phyloP scores from a whole-genome alignment of 2,797 vertebrate species.

The Cyprinella venusta region DNA sequence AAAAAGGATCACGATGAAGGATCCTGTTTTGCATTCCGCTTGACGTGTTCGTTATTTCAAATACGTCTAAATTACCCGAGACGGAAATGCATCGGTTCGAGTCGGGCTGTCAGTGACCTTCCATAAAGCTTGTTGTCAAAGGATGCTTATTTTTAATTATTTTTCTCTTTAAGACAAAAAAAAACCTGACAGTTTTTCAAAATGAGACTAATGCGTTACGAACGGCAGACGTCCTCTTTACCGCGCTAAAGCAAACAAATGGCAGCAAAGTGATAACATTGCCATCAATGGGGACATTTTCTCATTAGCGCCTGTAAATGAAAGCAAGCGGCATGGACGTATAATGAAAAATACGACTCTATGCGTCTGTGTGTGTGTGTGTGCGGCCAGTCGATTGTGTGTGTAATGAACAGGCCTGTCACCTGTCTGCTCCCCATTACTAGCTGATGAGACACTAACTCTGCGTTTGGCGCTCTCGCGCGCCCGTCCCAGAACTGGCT shows the following conservation, averaged over 20 bases:
- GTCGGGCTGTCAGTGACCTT: slow-evolving; percentile 41
- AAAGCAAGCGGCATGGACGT: slow-evolving; percentile 60
- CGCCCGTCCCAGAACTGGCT: slow-evolving; percentile 69
- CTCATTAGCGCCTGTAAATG: slow-evolving; percentile 68
- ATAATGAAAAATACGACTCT: slow-evolving; percentile 65
- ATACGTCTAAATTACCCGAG: slow-evolving; percentile 30
- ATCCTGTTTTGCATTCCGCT: slow-evolving; percentile 29
- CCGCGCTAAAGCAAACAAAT: slow-evolving; percentile 65
- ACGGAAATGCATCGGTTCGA: slow-evolving; percentile 3
- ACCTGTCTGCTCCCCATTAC: slow-evolving; percentile 79
- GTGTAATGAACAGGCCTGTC: slow-evolving; percentile 79
- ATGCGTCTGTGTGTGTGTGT: slow-evolving; percentile 38
- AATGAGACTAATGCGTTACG: slow-evolving; percentile 61
- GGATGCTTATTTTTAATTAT: slow-evolving; percentile 54
- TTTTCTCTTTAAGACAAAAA: slow-evolving; percentile 49
- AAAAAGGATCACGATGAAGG: slow-evolving; percentile 8
- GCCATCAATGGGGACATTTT: slow-evolving; percentile 68
- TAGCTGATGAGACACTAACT: slow-evolving; percentile 78
- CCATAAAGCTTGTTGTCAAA: slow-evolving; percentile 48
- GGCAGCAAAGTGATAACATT: slow-evolving; percentile 62
- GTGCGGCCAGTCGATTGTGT: slow-evolving; percentile 62
- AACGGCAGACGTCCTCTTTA: slow-evolving; percentile 57
- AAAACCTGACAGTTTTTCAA: slow-evolving; percentile 57
- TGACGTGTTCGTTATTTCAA: slow-evolving; percentile 35
- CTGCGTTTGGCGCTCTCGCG: slow-evolving; percentile 61